These are phyloP conservation scores for Phataginus tetradactyla DNA, from an alignment of 2,797 vertebrate species.

Conservation along the genomic window DNA sequence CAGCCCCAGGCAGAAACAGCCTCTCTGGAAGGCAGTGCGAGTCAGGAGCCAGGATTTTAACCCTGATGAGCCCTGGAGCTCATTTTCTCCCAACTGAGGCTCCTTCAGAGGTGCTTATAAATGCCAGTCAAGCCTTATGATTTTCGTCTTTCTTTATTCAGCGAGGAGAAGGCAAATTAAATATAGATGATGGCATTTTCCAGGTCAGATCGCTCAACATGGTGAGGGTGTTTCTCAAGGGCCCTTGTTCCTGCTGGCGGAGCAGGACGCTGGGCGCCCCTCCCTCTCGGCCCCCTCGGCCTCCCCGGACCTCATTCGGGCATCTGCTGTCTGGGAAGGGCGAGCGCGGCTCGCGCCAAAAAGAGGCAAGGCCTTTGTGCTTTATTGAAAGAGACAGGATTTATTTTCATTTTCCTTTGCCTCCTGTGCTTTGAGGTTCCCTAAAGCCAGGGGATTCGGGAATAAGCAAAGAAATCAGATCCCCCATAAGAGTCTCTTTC, in stretches of 20 bases:
- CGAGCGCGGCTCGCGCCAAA: not conserved
- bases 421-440: constrained; percentile 36
- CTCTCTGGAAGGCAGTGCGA: not conserved
- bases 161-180: constrained; percentile 84
- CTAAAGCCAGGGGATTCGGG: constrained; percentile 29
- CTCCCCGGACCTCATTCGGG: accelerated
- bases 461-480: constrained; percentile 31
- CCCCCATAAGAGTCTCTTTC: not conserved
- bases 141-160: constrained; percentile 83
- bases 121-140: constrained; percentile 83
- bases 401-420: constrained; percentile 40
- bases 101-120: constrained; percentile 83
- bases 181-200: constrained; percentile 88
- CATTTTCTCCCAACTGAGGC: constrained; percentile 81
- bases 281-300: not conserved
- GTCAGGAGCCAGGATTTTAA: not conserved
- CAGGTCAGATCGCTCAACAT: constrained; percentile 77
- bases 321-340: not conserved
- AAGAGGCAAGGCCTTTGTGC: not conserved
- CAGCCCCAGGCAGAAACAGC: not conserved
- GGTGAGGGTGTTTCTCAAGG: constrained; percentile 68
- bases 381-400: constrained; percentile 51
- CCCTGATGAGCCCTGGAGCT: constrained; percentile 80
- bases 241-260: not conserved
- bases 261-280: not conserved